A percentile compares a stretch with the other conserved stretches of the same genome.
phyloP scores from a whole-genome alignment of 2,888 invertebrate species.

The Geophilus truncorum region DNA sequence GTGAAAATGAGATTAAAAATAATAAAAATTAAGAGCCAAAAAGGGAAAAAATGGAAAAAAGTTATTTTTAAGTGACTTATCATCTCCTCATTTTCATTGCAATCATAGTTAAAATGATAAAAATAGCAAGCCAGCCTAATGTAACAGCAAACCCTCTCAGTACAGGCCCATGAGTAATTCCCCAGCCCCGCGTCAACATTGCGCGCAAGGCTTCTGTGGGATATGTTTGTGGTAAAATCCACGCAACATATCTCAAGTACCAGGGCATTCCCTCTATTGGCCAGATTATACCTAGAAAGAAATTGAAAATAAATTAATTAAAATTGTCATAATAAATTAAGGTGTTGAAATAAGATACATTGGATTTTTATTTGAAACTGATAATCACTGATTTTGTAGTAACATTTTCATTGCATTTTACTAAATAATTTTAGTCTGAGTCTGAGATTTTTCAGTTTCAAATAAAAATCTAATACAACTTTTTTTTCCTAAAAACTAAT shows the following conservation, averaged over 20 bases:
- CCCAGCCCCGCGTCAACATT: conserved; percentile 69
- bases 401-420: no score
- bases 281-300: not conserved
- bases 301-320: not conserved
- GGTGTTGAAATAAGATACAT: no score
- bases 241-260: conserved; percentile 59
- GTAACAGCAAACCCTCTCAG: conserved; percentile 61
- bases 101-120: conserved; percentile 41
- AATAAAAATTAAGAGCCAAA: not conserved
- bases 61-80: not conserved
- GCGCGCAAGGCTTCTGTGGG: conserved; percentile 70
- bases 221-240: conserved; percentile 70
- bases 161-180: conserved; percentile 62
- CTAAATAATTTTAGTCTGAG: no score
- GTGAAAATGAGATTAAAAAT: not conserved
- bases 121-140: conserved; percentile 45
- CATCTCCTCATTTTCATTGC: not conserved
- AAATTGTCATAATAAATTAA: not conserved
- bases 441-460: no score
- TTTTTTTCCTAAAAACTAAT: not conserved
- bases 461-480: not conserved
- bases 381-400: no score
- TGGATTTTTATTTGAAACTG: no score
- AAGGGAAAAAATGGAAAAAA: not conserved
- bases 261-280: conserved; percentile 45